Percentiles rank a stretch among this genome's conserved stretches.
phyloP scores from a whole-genome alignment of 23 tunicate species.

The Oikopleura dioica region DNA sequence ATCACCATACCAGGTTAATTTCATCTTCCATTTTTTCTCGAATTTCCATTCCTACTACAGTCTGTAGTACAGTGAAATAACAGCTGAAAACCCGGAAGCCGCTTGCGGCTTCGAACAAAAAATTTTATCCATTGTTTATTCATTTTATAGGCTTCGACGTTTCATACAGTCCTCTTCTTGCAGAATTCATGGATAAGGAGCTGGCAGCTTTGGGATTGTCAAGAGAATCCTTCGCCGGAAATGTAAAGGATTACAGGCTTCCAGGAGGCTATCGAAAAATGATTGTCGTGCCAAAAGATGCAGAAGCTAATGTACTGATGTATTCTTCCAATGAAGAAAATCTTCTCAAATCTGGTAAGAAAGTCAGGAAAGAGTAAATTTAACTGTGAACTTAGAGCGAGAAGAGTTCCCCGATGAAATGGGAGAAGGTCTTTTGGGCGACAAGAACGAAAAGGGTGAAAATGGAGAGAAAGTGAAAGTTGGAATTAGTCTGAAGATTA shows the following conservation, averaged over 20 bases:
- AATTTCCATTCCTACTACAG: too few relatives aligned
- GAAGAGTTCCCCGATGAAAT: not conserved
- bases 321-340: too few relatives aligned
- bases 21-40: too few relatives aligned
- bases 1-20: not conserved
- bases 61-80: too few relatives aligned
- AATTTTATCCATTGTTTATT: too few relatives aligned
- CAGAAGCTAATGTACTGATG: not conserved
- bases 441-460: not conserved
- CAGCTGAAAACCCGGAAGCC: too few relatives aligned
- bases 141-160: too few relatives aligned
- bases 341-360: too few relatives aligned
- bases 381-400: not conserved
- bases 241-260: not conserved
- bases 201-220: not conserved
- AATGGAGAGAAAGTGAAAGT: too few relatives aligned
- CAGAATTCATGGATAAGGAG: not conserved
- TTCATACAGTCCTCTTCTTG: not conserved
- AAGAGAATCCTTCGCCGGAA: not conserved
- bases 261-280: not conserved
- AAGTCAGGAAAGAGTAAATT: too few relatives aligned
- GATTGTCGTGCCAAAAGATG: not conserved
- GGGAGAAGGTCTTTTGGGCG: not conserved
- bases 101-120: too few relatives aligned
- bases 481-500: not conserved